These are phyloP conservation scores for Eugnorisma glareosa DNA, from an alignment of 2,888 invertebrate genomes.

Conservation along the genomic window DNA sequence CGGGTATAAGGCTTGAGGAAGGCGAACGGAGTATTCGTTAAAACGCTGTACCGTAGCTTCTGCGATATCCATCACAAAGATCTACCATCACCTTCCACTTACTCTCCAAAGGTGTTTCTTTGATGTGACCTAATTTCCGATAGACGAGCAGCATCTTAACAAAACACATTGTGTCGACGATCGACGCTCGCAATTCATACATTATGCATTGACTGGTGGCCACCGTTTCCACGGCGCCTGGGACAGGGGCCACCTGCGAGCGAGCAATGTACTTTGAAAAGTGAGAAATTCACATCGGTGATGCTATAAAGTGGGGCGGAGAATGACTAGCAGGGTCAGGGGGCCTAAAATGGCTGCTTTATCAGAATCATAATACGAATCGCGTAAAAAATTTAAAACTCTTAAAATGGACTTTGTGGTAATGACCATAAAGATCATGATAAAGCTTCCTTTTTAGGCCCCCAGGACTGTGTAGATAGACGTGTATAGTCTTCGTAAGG, in stretches of 20 bases:
- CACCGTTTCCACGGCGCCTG: conserved; percentile 71
- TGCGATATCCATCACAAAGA: background rate
- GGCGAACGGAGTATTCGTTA: background rate
- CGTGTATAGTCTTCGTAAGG: background rate
- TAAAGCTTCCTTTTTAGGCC: no score
- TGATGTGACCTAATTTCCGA: conserved; percentile 56
- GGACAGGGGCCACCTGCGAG: conserved; percentile 73
- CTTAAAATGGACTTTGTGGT: no score
- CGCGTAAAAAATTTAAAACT: no score
- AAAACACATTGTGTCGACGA: conserved; percentile 59
- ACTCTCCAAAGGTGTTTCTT: conserved; percentile 3
- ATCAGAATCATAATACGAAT: no score
- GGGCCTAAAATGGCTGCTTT: no score
- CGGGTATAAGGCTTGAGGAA: background rate
- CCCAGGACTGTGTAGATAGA: background rate
- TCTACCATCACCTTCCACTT: background rate
- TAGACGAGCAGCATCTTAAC: conserved; percentile 59
- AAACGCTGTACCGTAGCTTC: no score
- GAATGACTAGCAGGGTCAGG: conserved; percentile 8
- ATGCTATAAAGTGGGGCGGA: conserved; percentile 21
- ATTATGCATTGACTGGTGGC: conserved; percentile 82
- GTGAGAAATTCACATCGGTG: conserved; percentile 46
- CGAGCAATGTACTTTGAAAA: conserved; percentile 69
- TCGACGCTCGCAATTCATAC: conserved; percentile 69
- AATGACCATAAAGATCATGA: no score